Evolutionary conservation across 2,113 vertebrate species (phyloP), one percentile per base, ranked within the genome.

Genomic region (Melospiza melodia): DNA sequence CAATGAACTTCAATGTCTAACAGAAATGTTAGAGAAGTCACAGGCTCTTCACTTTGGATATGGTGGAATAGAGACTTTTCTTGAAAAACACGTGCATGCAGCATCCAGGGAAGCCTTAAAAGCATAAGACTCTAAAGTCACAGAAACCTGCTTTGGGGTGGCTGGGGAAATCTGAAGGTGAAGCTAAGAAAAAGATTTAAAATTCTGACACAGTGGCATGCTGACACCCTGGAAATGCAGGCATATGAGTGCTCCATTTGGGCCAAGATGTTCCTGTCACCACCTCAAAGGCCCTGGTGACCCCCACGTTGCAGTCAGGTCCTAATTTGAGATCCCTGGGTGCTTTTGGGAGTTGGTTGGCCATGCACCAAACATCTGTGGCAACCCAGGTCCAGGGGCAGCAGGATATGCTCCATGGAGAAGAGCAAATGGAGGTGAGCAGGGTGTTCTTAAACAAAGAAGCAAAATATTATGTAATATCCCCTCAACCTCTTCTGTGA

Each of bases 281-380:
- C 12, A 49, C 4, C 11, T 35, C 11, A 46, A 77, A 22, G 31
- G 28, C 13, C 19, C 8, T 31, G 23, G 39, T 13, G 6, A 31
- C 15, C 3, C 23, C n/a, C 15, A 54, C 4, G 18, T 25, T 54
- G 15, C 28, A 58, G 24, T 14, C 20, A 74, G 31, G 10, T 52
- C 11, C 17, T 69, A 46, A 52, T 79, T 27, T 83, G 49, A 83
- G 37, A 66, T 25, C n/a, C 6, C 25, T 1, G 1, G 5, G 11
- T 1, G 1, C 84, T 91, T 89, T 6, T 1, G 4, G 37, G 25
- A 88, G 11, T 12, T 0, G 0, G 9, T 0, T 2, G 2, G 41
- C 46, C 3, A 2, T 11, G 13, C 28, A 80, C 3, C 24, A 59
- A 88, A 73, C 4, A 19, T 6, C 43, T 76, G 46, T 19, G 46